Evolutionary conservation across 2,797 vertebrate genomes (phyloP), one percentile per base, ranked within the genome.

Genomic region (Huso huso): DNA sequence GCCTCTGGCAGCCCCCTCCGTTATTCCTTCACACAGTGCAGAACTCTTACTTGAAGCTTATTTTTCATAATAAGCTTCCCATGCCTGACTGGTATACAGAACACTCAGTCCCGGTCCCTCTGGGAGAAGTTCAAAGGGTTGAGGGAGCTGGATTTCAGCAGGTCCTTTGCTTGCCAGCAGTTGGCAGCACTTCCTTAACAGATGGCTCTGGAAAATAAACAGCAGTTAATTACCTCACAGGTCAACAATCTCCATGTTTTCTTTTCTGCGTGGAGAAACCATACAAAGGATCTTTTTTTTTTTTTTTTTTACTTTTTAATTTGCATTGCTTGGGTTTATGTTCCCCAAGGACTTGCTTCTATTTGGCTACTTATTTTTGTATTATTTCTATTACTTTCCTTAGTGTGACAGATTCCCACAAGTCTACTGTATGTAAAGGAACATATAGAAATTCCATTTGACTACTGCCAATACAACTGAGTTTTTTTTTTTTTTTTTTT

Each of bases 271-370:
- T 55, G 52, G 3, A 55, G 52, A 55, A 55, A 55, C n/a, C 52
- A 3, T 48, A 58, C 55, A 58, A 58, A 58, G 55, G 6, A 58
- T 57, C 10, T 12, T 11, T 57, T 57, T 57, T 10, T 8, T 57
- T 10, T 8, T 8, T 77, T 11, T 7, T 60, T 69, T 70, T 76
- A 74, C 80, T 70, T 76, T 83, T 79, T 81, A 74, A 80, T 83
- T 81, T 76, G 72, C 78, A 78, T 77, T 70, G 72, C 66, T 77
- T 37, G 23, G 23, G 78, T 79, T 70, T 70, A 58, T 65, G 61
- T 76, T 78, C 75, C 76, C 71, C 64, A 76, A 72, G 63, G 72
- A 76, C 69, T 18, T 65, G 74, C 68, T 61, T 82, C 71, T 77
- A 55, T 67, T 73, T 83, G 77, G 77, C 23, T 48, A 13, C 10